Evolutionary conservation across 1,140 invertebrate genomes (phyloP).

Genomic region (Andrena cerasifolii): DNA sequence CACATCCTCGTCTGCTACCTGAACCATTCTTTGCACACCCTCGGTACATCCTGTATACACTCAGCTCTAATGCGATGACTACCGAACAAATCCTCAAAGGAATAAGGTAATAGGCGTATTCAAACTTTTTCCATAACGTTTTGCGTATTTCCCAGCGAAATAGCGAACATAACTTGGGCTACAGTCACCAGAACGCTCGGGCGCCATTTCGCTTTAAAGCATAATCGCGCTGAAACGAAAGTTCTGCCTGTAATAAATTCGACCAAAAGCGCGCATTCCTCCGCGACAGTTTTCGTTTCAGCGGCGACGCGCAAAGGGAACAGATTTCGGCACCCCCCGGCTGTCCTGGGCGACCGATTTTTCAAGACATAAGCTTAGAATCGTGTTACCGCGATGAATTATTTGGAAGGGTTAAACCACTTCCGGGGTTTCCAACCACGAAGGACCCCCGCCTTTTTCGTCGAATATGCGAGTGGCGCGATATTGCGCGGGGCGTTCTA

Average conservation of each 20-base stretch:
- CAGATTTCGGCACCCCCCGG: not conserved
- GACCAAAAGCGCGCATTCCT: not conserved
- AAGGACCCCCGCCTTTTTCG: not conserved
- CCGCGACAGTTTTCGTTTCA: not conserved
- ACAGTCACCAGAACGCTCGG: no score
- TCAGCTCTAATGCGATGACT: no score
- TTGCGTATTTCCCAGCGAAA: no score
- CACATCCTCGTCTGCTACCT: no score
- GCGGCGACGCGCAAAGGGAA: not conserved
- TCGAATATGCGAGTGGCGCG: not conserved
- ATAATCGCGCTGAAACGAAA: constrained; percentile 10
- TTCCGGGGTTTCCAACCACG: not conserved
- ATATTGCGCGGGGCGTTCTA: not conserved
- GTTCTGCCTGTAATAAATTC: constrained; percentile 4
- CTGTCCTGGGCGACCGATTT: not conserved
- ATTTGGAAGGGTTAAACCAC: not conserved
- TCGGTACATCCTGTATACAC: no score
- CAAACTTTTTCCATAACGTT: no score
- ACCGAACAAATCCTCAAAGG: no score
- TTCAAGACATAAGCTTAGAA: not conserved
- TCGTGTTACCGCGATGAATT: not conserved
- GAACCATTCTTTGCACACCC: no score
- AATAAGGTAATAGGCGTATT: no score
- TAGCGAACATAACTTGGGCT: no score
- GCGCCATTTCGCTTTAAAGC: not conserved